A percentile compares a stretch with the other conserved stretches of the same genome.
phyloP scores from a whole-genome alignment of 2,113 vertebrate species.

The Ceuthmochares aereus region DNA sequence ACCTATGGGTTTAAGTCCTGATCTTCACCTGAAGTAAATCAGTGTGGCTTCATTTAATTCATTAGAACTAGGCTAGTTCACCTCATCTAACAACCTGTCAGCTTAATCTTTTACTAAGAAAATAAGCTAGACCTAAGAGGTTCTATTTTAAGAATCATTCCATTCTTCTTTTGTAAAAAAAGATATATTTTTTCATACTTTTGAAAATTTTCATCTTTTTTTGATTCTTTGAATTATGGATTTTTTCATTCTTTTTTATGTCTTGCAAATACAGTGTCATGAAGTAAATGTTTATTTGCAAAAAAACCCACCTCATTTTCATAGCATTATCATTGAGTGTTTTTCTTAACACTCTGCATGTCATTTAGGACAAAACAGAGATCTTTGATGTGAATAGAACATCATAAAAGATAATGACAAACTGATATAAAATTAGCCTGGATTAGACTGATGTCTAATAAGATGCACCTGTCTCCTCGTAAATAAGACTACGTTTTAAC shows the following conservation, averaged over 20 bases:
- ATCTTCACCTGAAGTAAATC: background rate
- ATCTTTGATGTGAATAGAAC: background rate
- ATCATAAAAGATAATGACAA: background rate
- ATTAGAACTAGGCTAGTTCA: background rate
- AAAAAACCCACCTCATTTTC: accelerated
- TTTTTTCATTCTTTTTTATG: background rate
- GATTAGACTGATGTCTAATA: background rate
- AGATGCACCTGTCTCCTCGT: background rate
- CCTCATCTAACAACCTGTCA: background rate
- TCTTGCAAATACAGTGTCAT: background rate
- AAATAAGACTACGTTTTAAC: background rate
- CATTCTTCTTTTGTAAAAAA: background rate
- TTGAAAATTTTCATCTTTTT: background rate
- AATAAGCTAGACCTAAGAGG: background rate
- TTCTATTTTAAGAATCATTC: background rate
- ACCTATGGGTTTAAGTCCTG: background rate
- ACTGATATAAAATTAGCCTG: background rate
- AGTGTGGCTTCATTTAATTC: background rate
- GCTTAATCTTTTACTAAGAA: background rate
- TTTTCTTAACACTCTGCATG: background rate
- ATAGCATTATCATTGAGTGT: background rate
- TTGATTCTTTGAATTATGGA: background rate
- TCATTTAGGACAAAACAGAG: background rate
- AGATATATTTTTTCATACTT: background rate
- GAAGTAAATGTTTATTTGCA: background rate